These are phyloP conservation scores for Clistopyga incitator DNA, from an alignment of 2,888 invertebrate species.

Conservation along the genomic window DNA sequence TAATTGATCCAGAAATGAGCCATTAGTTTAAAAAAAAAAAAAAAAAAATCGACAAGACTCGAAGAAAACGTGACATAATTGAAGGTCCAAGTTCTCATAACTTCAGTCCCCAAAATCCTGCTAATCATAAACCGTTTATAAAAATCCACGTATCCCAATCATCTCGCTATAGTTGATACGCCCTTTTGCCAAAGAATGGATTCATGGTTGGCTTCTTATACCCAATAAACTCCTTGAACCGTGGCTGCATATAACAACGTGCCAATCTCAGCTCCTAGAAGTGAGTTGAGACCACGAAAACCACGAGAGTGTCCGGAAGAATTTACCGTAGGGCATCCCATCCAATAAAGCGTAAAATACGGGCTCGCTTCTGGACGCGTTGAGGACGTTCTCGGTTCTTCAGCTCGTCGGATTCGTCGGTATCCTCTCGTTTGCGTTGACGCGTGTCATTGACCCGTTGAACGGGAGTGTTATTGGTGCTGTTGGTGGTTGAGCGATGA, in stretches of 20 bases:
- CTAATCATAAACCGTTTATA: not conserved
- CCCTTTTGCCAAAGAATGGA: not conserved
- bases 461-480: constrained; percentile 61
- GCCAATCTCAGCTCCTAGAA: not conserved
- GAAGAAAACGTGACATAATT: too few relatives aligned
- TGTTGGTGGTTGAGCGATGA: constrained; percentile 62
- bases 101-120: not conserved
- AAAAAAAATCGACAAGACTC: too few relatives aligned
- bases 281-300: not conserved
- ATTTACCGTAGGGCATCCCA: not conserved
- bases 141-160: not conserved
- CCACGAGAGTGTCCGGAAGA: not conserved
- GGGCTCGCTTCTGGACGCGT: not conserved
- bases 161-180: not conserved
- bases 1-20: too few relatives aligned
- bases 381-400: constrained; percentile 33
- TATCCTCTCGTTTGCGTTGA: constrained; percentile 58
- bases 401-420: constrained; percentile 40
- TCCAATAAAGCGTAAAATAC: constrained; percentile 25
- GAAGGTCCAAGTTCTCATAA: too few relatives aligned
- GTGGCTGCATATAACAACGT: not conserved
- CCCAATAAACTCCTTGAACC: too few relatives aligned
- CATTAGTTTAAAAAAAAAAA: too few relatives aligned
- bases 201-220: too few relatives aligned
- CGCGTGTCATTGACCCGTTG: constrained; percentile 65